A percentile compares a stretch with the other conserved stretches of the same genome.
These are phyloP conservation scores for Cerastis leucographa DNA, from an alignment of 2,888 invertebrate genomes.

Conservation along the genomic window DNA sequence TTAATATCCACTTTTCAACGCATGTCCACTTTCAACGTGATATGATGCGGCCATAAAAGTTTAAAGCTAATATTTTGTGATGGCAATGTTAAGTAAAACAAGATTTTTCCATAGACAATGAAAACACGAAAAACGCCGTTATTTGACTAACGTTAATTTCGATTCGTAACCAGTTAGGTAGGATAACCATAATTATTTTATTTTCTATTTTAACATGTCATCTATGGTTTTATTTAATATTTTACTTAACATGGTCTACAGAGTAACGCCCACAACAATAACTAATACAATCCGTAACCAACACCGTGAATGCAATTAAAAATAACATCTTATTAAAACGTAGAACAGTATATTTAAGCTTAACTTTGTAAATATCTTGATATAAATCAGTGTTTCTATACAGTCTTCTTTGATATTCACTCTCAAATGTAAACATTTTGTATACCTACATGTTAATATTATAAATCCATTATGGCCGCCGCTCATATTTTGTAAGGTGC, in stretches of 20 bases:
- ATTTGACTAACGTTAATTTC: conserved; percentile 3
- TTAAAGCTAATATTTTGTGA: conserved; percentile 63
- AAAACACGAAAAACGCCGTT: conserved; percentile 9
- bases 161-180: conserved; percentile 1
- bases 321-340: conserved; percentile 67
- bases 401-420: conserved; percentile 85
- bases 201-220: conserved; percentile 22
- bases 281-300: conserved; percentile 53
- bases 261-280: conserved; percentile 57
- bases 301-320: conserved; percentile 65
- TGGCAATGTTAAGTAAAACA: conserved; percentile 62
- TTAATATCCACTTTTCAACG: conserved; percentile 62
- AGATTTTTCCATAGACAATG: conserved; percentile 37
- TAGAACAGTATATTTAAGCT: conserved; percentile 85
- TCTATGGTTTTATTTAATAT: conserved; percentile 32
- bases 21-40: conserved; percentile 81
- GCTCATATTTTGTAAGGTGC: conserved; percentile 80
- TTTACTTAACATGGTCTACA: conserved; percentile 56
- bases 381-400: conserved; percentile 86
- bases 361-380: conserved; percentile 86
- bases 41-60: conserved; percentile 84
- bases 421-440: conserved; percentile 84
- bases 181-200: conserved; percentile 17
- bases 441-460: conserved; percentile 79
- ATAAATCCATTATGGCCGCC: conserved; percentile 60